Evolutionary conservation across 2,888 invertebrate genomes (phyloP).

Genomic region (Apamea sordens): DNA sequence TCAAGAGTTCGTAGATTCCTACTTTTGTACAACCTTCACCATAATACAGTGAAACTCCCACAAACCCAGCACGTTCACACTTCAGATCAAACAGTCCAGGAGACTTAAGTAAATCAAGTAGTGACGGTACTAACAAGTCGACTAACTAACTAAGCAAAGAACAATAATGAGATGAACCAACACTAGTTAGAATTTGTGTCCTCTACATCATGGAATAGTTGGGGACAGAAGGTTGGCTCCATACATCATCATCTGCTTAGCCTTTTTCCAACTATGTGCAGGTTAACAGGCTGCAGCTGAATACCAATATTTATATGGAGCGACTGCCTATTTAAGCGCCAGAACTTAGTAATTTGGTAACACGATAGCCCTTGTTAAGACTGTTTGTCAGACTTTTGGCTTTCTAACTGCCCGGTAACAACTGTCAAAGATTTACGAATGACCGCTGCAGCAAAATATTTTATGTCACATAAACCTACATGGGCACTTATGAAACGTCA

Average conservation of each 20-base stretch:
- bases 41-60: background rate
- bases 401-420: background rate
- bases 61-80: slow-evolving; percentile 36
- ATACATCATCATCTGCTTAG: background rate
- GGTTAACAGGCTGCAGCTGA: background rate
- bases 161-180: slow-evolving; percentile 64
- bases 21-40: background rate
- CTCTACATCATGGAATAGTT: background rate
- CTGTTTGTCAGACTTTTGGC: background rate
- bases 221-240: slow-evolving; percentile 14
- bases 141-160: slow-evolving; percentile 67
- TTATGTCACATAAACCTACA: too few relatives aligned
- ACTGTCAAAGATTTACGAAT: background rate
- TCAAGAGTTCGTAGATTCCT: background rate
- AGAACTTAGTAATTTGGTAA: background rate
- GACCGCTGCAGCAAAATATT: too few relatives aligned
- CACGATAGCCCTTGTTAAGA: too few relatives aligned
- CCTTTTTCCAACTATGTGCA: background rate
- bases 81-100: slow-evolving; percentile 51
- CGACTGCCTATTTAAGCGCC: too few relatives aligned
- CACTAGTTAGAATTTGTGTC: slow-evolving; percentile 63
- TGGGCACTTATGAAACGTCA: too few relatives aligned
- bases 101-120: slow-evolving; percentile 67
- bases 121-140: slow-evolving; percentile 59
- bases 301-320: background rate